phyloP scores from a whole-genome alignment of 2,797 vertebrate species.

The Clamator glandarius region DNA sequence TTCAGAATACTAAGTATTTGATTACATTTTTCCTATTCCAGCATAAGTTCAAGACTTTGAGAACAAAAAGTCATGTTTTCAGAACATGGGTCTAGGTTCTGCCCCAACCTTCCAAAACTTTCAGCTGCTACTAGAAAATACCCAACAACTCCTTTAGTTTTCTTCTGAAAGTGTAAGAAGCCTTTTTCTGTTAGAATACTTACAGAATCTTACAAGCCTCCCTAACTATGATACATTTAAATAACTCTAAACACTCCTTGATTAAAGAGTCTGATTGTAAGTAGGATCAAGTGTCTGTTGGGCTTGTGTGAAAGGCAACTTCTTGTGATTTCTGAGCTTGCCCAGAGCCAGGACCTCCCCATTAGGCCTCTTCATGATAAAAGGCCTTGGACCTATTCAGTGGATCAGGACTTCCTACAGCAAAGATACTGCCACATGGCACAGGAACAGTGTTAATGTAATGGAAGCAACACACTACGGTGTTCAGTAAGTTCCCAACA shows the following conservation, averaged over 20 bases:
- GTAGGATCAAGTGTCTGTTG: background rate
- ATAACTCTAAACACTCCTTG: background rate
- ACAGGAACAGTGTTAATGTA: background rate
- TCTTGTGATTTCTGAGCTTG: background rate
- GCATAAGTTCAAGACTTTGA: background rate
- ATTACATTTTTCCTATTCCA: background rate
- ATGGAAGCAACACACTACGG: background rate
- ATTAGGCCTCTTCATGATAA: fast-evolving
- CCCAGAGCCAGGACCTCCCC: background rate
- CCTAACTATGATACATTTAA: background rate
- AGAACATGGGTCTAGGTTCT: background rate
- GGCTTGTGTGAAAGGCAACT: background rate
- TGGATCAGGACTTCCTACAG: background rate
- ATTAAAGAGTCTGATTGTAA: background rate
- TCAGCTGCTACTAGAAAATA: background rate
- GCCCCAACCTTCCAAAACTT: background rate
- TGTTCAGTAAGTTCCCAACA: background rate
- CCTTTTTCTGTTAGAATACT: background rate
- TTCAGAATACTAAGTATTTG: background rate
- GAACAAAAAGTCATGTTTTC: background rate
- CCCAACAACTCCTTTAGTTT: background rate
- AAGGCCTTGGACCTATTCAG: background rate
- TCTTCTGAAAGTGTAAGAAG: background rate
- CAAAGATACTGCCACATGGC: background rate
- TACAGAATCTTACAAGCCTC: background rate